These are phyloP conservation scores for Scylla paramamosain DNA, from an alignment of 1,140 invertebrate species.

Conservation along the genomic window DNA sequence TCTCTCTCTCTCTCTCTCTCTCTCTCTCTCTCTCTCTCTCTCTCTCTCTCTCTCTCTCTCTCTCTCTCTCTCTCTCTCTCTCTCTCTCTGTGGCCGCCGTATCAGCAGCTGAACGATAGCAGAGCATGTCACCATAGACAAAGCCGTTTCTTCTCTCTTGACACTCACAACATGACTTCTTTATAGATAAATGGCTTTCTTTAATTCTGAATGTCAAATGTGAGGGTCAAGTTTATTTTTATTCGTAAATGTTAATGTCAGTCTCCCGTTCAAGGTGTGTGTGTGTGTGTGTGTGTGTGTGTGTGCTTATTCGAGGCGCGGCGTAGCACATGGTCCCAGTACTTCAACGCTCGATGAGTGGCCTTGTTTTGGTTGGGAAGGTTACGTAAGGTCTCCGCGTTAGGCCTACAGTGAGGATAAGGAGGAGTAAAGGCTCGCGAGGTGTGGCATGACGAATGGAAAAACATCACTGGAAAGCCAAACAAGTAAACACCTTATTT, in stretches of 20 bases:
- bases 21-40: slow-evolving; percentile 52
- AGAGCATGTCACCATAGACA: too few species aligned
- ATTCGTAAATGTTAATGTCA: background rate
- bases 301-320: background rate
- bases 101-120: too few species aligned
- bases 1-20: slow-evolving; percentile 55
- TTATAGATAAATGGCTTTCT: too few species aligned
- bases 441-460: background rate
- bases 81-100: too few species aligned
- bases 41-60: slow-evolving; percentile 34
- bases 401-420: background rate
- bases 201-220: background rate
- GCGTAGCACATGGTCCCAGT: background rate
- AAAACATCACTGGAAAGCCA: background rate
- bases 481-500: too few species aligned
- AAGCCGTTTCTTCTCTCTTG: too few species aligned
- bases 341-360: background rate
- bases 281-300: background rate
- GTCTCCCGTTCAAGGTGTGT: background rate
- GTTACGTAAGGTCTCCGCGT: background rate
- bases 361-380: background rate
- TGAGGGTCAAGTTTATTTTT: background rate
- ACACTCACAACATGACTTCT: too few species aligned
- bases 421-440: background rate
- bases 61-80: too few species aligned